Evolutionary conservation across 2,888 invertebrate species (phyloP), one percentile per base, ranked within the genome.

Genomic region (Bursaphelenchus okinawaensis): DNA sequence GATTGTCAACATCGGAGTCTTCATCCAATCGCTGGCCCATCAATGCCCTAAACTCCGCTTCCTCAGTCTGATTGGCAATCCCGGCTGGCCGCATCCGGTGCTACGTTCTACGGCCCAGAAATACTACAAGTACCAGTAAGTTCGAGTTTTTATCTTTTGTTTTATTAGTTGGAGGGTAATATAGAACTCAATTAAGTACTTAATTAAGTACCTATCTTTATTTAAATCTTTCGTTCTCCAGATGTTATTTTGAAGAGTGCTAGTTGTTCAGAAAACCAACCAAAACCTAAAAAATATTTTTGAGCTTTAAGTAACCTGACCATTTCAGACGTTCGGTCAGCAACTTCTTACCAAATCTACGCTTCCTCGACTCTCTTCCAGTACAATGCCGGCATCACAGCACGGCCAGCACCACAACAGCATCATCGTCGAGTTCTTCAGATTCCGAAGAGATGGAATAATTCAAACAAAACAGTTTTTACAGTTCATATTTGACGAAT

Each of bases 1-100:
- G 61, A 72, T 78, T 24, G 71, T 71, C 23, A 69, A 77, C 65
- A 64, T 77, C 28, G 68, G 67, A 19, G 62, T 71, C 12, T 67
- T 78, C 3, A 57, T 78, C 7, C 64, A 70, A 54, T 70, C 71
- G 51, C 26, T 78, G 7, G 52, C 66, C 2, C 62, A 56, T 31
- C 65, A 65, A 62, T 76, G 77, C 60, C 78, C 78, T 9, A 69
- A 71, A 9, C 65, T 78, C 29, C 66, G 70, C 29, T 67, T 66
- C 55, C 65, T 78, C 40, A 62, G 62, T 16, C 58, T 78, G 4
- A 68, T 67, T 52, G 75, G 75, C 7, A 78, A 78, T 59, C 73
- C 75, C 23, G 75, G 78, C 26, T 77, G 75, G 75, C 73, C 78
- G 23, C 70, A 75, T 62, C 69, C 70, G 19, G 55, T 74, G 26